Conservation (phyloP, 37 sponge, comb jelly and placozoan genomes). For the Haliclona indistincta region DNA sequence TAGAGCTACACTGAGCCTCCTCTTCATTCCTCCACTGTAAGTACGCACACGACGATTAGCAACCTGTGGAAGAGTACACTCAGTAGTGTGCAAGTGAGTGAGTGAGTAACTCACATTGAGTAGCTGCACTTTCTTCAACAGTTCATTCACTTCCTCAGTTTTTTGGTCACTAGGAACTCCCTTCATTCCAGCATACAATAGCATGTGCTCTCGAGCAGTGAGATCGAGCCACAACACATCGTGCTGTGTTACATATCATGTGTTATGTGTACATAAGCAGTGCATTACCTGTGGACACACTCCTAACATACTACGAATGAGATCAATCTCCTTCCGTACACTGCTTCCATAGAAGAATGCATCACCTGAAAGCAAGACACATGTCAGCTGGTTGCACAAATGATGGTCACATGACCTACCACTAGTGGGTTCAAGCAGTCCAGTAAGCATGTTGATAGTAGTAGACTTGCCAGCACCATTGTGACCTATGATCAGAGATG, state of each 20-base stretch:
- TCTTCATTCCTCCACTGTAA: constrained; percentile 90
- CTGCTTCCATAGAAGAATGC: constrained; percentile 67
- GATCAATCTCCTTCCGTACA: constrained; percentile 61
- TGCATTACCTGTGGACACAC: constrained; percentile 77
- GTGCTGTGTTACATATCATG: constrained; percentile 33
- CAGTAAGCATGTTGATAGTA: constrained; percentile 85
- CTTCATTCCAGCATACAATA: constrained; percentile 67
- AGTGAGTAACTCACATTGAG: constrained; percentile 19
- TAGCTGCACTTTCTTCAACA: constrained; percentile 68
- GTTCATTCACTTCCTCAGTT: constrained; percentile 44
- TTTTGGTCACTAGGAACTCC: constrained; percentile 29
- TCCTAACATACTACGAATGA: constrained; percentile 66
- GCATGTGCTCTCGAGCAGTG: constrained; percentile 79
- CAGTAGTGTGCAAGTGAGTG: not conserved
- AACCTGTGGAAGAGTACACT: constrained; percentile 39
- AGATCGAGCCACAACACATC: constrained; percentile 82
- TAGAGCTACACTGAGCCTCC: constrained; percentile 80
- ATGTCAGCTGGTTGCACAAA: not conserved
- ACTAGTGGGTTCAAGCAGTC: constrained; percentile 54
- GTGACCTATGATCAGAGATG: constrained; percentile 40
- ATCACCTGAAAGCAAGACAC: constrained; percentile 43
- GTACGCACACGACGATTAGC: constrained; percentile 76
- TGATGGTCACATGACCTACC: constrained; percentile 36
- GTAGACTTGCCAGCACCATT: constrained; percentile 91
- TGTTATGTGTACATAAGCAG: not conserved